Conservation (phyloP, 2,888 invertebrate species). For the Artemia sp. region DNA sequence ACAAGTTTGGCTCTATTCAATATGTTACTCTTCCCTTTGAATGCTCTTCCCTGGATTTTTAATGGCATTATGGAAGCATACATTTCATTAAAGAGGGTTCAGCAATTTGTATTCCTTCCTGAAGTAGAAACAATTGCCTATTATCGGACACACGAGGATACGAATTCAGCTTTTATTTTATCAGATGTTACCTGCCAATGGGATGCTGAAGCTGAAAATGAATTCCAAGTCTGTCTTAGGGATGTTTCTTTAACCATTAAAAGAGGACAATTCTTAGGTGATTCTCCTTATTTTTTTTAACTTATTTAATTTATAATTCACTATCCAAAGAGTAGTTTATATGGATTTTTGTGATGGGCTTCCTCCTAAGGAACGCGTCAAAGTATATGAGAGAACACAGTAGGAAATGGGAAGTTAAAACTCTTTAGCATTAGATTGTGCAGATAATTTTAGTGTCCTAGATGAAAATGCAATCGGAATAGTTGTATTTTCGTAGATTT, state of each 20-base stretch:
- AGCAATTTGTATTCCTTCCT: conserved; percentile 43
- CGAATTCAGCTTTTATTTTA: background rate
- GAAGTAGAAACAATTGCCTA: conserved; percentile 20
- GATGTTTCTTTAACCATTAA: conserved; percentile 4
- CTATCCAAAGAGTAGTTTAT: no score
- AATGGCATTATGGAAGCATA: conserved; percentile 90
- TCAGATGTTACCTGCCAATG: conserved; percentile 1
- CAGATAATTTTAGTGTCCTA: no score
- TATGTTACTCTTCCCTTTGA: conserved; percentile 86
- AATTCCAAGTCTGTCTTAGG: background rate
- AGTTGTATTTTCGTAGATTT: no score
- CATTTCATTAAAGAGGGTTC: conserved; percentile 77
- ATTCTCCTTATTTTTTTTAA: background rate
- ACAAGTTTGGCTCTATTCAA: conserved; percentile 85
- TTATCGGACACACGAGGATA: background rate
- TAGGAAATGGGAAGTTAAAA: no score
- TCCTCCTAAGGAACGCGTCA: no score
- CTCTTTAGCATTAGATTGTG: no score
- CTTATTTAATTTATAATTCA: no score
- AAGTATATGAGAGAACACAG: no score
- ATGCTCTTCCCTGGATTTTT: conserved; percentile 95
- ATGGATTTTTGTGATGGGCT: no score
- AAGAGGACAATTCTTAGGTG: background rate
- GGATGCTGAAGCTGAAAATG: background rate
- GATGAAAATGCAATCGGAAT: no score